A percentile compares a stretch with the other conserved stretches of the same genome.
Conservation (phyloP, 1,140 invertebrate genomes). For the Oscheius sp. region DNA sequence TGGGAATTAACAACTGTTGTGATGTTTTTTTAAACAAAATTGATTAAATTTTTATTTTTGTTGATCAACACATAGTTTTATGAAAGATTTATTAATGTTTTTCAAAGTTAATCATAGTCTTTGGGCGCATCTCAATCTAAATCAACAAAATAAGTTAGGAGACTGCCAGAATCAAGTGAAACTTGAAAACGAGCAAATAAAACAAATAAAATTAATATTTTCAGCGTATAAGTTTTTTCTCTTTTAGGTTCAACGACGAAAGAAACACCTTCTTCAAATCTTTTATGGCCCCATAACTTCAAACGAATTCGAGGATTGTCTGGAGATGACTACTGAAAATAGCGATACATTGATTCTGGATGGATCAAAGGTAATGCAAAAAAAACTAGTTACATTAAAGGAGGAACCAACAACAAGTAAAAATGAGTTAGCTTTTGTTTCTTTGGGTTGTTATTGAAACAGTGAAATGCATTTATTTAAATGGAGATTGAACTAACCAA, state of each 20-base stretch:
- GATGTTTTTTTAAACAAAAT: too few species aligned
- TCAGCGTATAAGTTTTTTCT: neutral
- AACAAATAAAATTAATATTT: neutral
- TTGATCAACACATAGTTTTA: too few species aligned
- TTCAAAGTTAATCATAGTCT: too few species aligned
- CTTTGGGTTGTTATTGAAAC: too few species aligned
- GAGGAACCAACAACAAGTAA: neutral
- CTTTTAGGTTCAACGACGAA: constrained; percentile 7
- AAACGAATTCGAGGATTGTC: constrained; percentile 11
- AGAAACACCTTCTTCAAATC: constrained; percentile 11
- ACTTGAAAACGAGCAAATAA: neutral
- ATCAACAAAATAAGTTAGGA: too few species aligned
- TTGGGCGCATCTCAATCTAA: too few species aligned
- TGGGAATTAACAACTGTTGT: too few species aligned
- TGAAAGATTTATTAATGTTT: too few species aligned
- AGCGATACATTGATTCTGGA: constrained; percentile 18
- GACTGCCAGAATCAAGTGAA: neutral
- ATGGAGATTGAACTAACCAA: too few species aligned
- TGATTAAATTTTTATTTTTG: too few species aligned
- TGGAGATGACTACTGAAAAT: constrained; percentile 2
- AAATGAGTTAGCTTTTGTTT: neutral
- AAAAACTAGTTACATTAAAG: neutral
- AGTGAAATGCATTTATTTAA: too few species aligned
- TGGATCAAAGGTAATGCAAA: neutral
- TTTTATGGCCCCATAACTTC: constrained; percentile 15